Conservation (phyloP, 2,888 invertebrate species). For the Azorinus chamasolen region DNA sequence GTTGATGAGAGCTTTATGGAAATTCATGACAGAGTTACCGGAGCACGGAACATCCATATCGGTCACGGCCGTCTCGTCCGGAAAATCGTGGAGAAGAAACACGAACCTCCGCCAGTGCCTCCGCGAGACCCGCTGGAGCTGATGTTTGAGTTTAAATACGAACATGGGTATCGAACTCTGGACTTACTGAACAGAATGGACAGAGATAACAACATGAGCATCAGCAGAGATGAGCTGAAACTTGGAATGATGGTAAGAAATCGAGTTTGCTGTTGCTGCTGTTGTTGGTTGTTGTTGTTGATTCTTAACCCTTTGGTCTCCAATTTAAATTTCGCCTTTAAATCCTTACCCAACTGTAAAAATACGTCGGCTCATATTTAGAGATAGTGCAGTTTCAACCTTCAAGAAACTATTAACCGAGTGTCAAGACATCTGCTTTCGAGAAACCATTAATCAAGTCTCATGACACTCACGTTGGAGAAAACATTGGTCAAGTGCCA, state of each 20-base stretch:
- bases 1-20: constrained; percentile 49
- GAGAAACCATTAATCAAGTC: too few species aligned
- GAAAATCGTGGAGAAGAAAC: constrained; percentile 41
- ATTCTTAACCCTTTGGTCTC: too few species aligned
- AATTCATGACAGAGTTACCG: constrained; percentile 28
- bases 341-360: too few species aligned
- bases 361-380: too few species aligned
- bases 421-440: too few species aligned
- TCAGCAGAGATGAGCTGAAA: constrained; percentile 49
- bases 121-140: constrained; percentile 50
- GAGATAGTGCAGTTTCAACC: too few species aligned
- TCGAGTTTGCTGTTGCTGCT: too few species aligned
- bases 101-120: constrained; percentile 30
- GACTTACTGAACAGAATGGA: constrained; percentile 54
- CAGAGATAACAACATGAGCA: constrained; percentile 43
- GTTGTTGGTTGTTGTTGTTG: too few species aligned
- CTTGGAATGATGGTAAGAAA: constrained; percentile 33
- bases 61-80: constrained; percentile 45
- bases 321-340: too few species aligned
- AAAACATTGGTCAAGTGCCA: too few species aligned
- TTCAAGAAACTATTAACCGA: too few species aligned
- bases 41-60: constrained; percentile 24
- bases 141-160: constrained; percentile 60
- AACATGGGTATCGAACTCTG: constrained; percentile 52
- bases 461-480: too few species aligned